Base-by-base conservation (phyloP, 1,140 invertebrate species). In the Drosophila quadrilineata region DNA sequence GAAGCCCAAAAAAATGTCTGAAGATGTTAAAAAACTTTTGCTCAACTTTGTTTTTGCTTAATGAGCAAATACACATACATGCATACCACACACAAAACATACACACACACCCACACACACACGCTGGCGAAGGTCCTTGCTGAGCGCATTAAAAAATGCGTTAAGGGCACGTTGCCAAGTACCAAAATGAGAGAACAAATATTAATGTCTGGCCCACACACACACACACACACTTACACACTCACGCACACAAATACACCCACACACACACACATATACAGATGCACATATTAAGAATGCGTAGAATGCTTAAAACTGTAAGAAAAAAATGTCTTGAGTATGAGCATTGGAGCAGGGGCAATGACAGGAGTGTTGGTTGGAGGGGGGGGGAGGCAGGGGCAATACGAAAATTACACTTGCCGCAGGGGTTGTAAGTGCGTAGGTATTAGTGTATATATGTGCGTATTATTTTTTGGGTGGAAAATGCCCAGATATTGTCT, bases 41-140 rank as follows among this genome's bases (percentile, higher is more conserved):
- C 68, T 50, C 52, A 84, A 87, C 77, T 84, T 87, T 77, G 84
- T 87, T 87, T 87, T 77, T 77, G 70, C 82, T 79, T 87, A 87
- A 87, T 87, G 84, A 87, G 77, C 84, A 87, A 87, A 79, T 70
- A 85, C 69, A 69, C 64, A 71, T 28, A 74, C 35, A n/a, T n/a
- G n/a, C n/a, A n/a, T n/a, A n/a, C n/a, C n/a, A n/a, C n/a, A n/a
- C n/a, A n/a, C n/a, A n/a, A n/a, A n/a, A 67, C 45, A 64, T 54
- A 64, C 49, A 58, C 59, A 46, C 41, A 41, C 40, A 45, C 52
- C 54, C 38, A 65, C 29, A 60, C 49, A 38, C 29, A 57, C 49
- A 33, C 17, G 26, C n/a, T 19, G 6, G 12, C 17, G 22, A 19
- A 52, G 57, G 36, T 50, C 12, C 63, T 59, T 28, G 36, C 38